phyloP scores from a whole-genome alignment of 2,888 invertebrate species.

The Minunthozetes semirufus region DNA sequence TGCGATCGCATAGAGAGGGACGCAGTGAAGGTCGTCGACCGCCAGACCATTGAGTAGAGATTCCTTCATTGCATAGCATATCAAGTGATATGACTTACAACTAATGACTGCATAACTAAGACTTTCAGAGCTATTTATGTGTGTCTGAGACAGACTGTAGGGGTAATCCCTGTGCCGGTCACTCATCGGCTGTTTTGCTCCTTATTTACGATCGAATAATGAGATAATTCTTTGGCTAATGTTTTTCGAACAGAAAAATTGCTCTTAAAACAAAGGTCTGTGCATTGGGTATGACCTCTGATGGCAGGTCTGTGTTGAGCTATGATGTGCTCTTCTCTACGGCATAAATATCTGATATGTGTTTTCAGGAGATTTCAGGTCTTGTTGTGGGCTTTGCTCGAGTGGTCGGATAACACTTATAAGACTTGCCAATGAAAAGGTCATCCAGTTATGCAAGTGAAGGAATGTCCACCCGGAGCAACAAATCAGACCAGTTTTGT shows the following conservation, averaged over 20 bases:
- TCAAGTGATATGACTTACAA: constrained; percentile 25
- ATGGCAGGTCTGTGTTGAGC: not conserved
- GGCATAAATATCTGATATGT: constrained; percentile 19
- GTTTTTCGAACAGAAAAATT: not conserved
- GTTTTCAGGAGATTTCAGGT: constrained; percentile 14
- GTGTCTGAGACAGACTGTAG: not conserved
- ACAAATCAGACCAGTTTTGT: constrained; percentile 33
- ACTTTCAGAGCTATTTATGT: not conserved
- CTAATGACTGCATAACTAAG: constrained; percentile 18
- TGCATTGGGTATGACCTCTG: constrained; percentile 1
- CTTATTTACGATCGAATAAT: constrained; percentile 18
- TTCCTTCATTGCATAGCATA: constrained; percentile 10
- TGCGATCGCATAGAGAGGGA: not conserved
- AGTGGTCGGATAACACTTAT: constrained; percentile 25
- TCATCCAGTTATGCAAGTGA: constrained; percentile 34
- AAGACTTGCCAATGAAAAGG: constrained; percentile 27
- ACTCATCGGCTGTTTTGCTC: constrained; percentile 6
- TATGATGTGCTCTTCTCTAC: not conserved
- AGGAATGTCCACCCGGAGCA: constrained; percentile 33
- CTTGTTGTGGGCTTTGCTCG: constrained; percentile 31
- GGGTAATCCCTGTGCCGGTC: constrained; percentile 12
- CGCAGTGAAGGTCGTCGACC: constrained; percentile 31
- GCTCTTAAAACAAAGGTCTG: not conserved
- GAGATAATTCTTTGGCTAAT: not conserved
- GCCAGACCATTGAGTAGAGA: constrained; percentile 26